Conservation (phyloP, 2,113 vertebrate genomes). For the Ageneiosus marmoratus region DNA sequence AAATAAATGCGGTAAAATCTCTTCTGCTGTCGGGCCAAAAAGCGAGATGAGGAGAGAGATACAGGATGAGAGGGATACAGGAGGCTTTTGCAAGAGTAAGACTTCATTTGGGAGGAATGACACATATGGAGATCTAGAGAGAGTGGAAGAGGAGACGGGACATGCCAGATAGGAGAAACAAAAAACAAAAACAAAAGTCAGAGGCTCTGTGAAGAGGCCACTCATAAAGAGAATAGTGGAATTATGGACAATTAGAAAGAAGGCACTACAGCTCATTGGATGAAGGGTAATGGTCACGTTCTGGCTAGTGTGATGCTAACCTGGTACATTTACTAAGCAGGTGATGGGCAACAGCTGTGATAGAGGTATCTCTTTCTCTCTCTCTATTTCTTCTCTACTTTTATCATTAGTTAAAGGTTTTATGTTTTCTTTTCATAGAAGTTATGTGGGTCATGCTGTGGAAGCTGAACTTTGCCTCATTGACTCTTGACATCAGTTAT, state of each 20-base stretch:
- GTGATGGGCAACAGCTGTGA: conserved; percentile 97
- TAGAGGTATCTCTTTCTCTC: conserved; percentile 81
- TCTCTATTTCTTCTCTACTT: conserved; percentile 6
- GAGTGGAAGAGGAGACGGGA: conserved; percentile 13
- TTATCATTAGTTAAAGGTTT: no score
- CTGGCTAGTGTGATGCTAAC: conserved; percentile 65
- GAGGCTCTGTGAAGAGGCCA: conserved; percentile 28
- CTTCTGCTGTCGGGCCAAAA: conserved; percentile 44
- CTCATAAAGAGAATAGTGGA: conserved; percentile 43
- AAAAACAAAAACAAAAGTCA: conserved; percentile 3
- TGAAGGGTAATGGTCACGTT: conserved; percentile 52
- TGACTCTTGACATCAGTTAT: neutral
- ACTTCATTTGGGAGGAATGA: conserved; percentile 10
- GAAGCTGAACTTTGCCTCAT: neutral
- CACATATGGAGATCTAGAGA: conserved; percentile 9
- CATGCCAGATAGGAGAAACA: neutral
- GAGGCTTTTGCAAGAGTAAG: conserved; percentile 55
- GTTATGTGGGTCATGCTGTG: neutral
- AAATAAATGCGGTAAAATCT: conserved; percentile 83
- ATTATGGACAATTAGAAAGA: conserved; percentile 50
- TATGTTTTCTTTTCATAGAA: neutral
- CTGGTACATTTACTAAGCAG: conserved; percentile 64
- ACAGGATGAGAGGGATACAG: conserved; percentile 23
- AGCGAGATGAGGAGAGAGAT: conserved; percentile 22
- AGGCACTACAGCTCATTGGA: conserved; percentile 61